Evolutionary conservation across 2,797 vertebrate species (phyloP).

Genomic region (Clamator glandarius): DNA sequence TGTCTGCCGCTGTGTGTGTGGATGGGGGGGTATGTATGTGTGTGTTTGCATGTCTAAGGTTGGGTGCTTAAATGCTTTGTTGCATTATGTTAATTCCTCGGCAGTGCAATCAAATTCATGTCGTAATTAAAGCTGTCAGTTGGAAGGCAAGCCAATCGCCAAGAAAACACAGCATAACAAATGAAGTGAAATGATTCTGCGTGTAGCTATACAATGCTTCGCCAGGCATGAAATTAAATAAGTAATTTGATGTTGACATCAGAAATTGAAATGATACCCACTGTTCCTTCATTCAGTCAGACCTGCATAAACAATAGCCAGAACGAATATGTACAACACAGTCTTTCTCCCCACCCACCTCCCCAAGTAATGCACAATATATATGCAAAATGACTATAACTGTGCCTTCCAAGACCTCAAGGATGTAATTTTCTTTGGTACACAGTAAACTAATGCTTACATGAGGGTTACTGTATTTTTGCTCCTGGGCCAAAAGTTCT

Average conservation of each 20-base stretch:
- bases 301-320: constrained; percentile 85
- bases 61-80: constrained; percentile 82
- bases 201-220: constrained; percentile 95
- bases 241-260: constrained; percentile 99
- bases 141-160: constrained; percentile 89
- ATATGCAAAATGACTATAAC: constrained; percentile 79
- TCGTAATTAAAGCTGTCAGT: constrained; percentile 98
- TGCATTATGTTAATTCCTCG: constrained; percentile 87
- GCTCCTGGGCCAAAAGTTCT: constrained; percentile 58
- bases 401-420: constrained; percentile 74
- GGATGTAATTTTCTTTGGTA: constrained; percentile 78
- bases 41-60: constrained; percentile 68
- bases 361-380: constrained; percentile 81
- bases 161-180: constrained; percentile 91
- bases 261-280: constrained; percentile 97
- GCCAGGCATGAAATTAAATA: constrained; percentile 99
- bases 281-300: constrained; percentile 88
- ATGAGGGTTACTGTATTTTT: constrained; percentile 28
- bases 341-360: constrained; percentile 73
- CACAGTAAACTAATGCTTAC: constrained; percentile 68
- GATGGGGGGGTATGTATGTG: not conserved
- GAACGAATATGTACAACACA: constrained; percentile 81
- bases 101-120: constrained; percentile 92
- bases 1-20: not conserved
- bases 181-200: constrained; percentile 92